Conservation (phyloP, 2,113 vertebrate species). For the Porphyrio hochstetteri region DNA sequence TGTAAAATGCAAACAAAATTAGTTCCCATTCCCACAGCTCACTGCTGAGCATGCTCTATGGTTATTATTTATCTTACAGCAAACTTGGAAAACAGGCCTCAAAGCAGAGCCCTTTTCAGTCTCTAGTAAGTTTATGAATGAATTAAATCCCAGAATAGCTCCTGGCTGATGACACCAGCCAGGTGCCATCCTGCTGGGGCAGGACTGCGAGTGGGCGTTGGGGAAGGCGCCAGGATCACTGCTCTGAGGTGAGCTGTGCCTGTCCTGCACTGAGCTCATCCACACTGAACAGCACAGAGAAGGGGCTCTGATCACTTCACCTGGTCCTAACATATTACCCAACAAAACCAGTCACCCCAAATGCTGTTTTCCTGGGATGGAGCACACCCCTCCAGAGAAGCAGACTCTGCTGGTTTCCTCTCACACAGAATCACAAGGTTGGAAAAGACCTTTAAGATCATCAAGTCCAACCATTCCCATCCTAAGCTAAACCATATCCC, state of each 20-base stretch:
- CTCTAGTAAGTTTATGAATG: not conserved
- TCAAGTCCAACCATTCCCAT: too few relatives aligned
- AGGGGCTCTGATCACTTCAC: not conserved
- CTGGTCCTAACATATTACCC: not conserved
- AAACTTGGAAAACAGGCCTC: not conserved
- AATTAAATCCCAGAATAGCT: not conserved
- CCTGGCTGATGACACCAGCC: not conserved
- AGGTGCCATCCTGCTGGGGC: not conserved
- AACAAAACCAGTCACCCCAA: not conserved
- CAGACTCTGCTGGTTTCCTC: not conserved
- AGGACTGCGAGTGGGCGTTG: not conserved
- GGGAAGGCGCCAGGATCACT: not conserved
- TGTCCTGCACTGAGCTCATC: not conserved
- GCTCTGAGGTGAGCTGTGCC: not conserved
- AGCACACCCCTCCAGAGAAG: not conserved
- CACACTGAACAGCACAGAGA: fast-evolving
- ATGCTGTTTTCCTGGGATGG: not conserved
- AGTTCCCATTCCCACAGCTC: not conserved
- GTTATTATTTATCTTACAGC: not conserved
- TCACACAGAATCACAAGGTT: not conserved
- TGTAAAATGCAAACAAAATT: not conserved
- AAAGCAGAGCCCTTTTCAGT: not conserved
- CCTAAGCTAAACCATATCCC: too few relatives aligned
- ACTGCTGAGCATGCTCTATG: not conserved
- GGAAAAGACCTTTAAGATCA: too few relatives aligned